Evolutionary conservation across 2,797 vertebrate genomes (phyloP).

Genomic region (Lepilemur septentrionalis): DNA sequence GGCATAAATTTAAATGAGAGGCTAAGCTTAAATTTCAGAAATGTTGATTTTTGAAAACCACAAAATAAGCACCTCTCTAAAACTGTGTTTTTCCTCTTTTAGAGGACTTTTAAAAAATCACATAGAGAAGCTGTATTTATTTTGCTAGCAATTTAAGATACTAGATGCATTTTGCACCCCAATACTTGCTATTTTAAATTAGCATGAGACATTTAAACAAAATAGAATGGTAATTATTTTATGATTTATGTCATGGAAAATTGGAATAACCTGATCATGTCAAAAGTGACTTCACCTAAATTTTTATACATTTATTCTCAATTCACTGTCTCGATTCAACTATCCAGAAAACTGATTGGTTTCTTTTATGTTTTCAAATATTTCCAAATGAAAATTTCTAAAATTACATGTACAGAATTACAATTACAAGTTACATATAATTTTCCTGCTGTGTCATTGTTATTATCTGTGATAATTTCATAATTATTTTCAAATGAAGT

Average conservation of each 20-base stretch:
- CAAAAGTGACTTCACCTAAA: not conserved
- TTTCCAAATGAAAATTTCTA: conserved; percentile 1
- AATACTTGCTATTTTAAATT: not conserved
- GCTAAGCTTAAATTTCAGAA: not conserved
- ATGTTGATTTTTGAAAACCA: not conserved
- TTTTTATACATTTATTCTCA: not conserved
- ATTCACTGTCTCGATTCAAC: not conserved
- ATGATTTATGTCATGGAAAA: not conserved
- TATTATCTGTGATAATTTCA: not conserved
- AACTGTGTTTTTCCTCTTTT: not conserved
- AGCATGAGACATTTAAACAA: not conserved
- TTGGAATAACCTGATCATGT: not conserved
- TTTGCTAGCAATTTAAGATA: not conserved
- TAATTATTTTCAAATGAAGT: not conserved
- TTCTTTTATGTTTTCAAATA: not conserved
- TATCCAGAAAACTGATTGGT: not conserved
- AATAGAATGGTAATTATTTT: not conserved
- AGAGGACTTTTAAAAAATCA: not conserved
- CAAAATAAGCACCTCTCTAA: not conserved
- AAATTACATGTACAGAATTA: not conserved
- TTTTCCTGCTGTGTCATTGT: not conserved
- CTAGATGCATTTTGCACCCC: not conserved
- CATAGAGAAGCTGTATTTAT: not conserved
- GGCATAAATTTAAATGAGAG: not conserved
- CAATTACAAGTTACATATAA: not conserved